phyloP scores from a whole-genome alignment of 1,140 invertebrate species.

The Pogonognathellus flavescens region DNA sequence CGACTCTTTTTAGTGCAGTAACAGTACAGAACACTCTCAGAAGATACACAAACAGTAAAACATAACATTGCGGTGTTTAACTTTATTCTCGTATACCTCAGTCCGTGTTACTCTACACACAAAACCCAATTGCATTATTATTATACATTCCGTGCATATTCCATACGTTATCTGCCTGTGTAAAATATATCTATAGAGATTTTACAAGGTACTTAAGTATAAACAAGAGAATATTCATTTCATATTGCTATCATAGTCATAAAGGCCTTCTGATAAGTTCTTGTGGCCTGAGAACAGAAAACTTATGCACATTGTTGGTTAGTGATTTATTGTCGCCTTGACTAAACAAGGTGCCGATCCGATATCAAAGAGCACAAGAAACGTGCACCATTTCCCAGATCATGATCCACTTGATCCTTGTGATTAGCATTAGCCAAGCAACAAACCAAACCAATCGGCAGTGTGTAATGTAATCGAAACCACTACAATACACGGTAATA shows the following conservation, averaged over 20 bases:
- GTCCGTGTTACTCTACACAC: too few species aligned
- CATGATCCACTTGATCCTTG: slow-evolving; percentile 52
- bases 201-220: not conserved
- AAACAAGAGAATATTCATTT: slow-evolving; percentile 15
- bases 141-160: too few species aligned
- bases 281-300: slow-evolving; percentile 43
- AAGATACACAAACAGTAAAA: not conserved
- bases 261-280: not conserved
- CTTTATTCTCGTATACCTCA: too few species aligned
- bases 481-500: not conserved
- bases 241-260: not conserved
- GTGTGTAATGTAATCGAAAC: slow-evolving; percentile 37
- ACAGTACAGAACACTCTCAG: not conserved
- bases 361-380: slow-evolving; percentile 51
- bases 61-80: not conserved
- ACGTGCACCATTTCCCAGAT: slow-evolving; percentile 47
- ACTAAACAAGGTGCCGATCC: slow-evolving; percentile 53
- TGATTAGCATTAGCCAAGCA: slow-evolving; percentile 47
- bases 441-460: slow-evolving; percentile 43
- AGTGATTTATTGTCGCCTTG: slow-evolving; percentile 51
- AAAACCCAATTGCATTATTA: slow-evolving; percentile 1
- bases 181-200: not conserved
- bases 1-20: not conserved
- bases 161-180: too few species aligned
- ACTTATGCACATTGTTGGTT: slow-evolving; percentile 52